Evolutionary conservation across 1,140 invertebrate species (phyloP).

Genomic region (Drosophila ogumai): DNA sequence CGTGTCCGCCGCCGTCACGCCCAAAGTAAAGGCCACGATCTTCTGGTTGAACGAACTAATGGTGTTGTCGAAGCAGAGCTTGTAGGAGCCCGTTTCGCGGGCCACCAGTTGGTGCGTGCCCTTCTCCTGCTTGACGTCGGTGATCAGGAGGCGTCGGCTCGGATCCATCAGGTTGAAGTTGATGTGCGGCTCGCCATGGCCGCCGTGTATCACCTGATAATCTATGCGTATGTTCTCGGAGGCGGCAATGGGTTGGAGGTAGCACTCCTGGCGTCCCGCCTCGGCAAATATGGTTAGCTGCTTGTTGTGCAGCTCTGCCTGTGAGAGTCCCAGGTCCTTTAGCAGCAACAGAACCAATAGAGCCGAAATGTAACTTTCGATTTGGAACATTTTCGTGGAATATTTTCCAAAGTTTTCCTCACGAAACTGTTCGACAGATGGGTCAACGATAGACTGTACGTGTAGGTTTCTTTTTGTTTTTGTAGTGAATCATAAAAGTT

Average conservation of each 20-base stretch:
- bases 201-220: conserved; percentile 91
- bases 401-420: conserved; percentile 3
- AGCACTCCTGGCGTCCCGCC: conserved; percentile 89
- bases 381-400: conserved; percentile 54
- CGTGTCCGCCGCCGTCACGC: conserved; percentile 86
- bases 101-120: conserved; percentile 87
- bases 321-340: not conserved
- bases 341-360: not conserved
- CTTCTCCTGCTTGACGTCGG: conserved; percentile 87
- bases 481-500: not conserved
- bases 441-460: not conserved
- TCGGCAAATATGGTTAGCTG: conserved; percentile 89
- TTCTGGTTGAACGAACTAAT: conserved; percentile 91
- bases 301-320: conserved; percentile 81
- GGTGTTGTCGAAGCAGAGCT: conserved; percentile 93
- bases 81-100: conserved; percentile 88
- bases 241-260: conserved; percentile 87
- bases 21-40: conserved; percentile 91
- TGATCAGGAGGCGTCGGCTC: conserved; percentile 86
- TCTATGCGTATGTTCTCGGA: conserved; percentile 88
- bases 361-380: conserved; percentile 11
- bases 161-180: conserved; percentile 89
- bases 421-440: conserved; percentile 27
- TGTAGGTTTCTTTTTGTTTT: not conserved
- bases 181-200: conserved; percentile 90